A percentile compares a stretch with the other conserved stretches of the same genome.
phyloP scores from a whole-genome alignment of 1,140 invertebrate genomes.

The Eurosta solidaginis region DNA sequence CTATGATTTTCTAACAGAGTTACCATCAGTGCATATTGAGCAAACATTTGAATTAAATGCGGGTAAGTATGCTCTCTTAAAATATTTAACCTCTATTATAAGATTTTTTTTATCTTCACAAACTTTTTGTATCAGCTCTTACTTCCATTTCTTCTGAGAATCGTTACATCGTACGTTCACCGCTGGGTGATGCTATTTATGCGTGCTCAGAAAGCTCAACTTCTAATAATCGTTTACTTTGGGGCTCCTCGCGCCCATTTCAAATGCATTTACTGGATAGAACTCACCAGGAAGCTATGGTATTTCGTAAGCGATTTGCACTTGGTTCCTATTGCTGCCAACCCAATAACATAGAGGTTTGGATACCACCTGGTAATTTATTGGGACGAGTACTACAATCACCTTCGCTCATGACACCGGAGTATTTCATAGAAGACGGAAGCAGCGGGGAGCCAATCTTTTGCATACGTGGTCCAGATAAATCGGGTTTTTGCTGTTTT shows the following conservation, averaged over 20 bases:
- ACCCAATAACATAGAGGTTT: conserved; percentile 60
- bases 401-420: conserved; percentile 55
- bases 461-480: conserved; percentile 60
- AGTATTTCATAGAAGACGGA: conserved; percentile 60
- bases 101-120: too few relatives aligned
- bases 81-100: too few relatives aligned
- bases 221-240: conserved; percentile 63
- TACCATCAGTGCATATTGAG: conserved; percentile 58
- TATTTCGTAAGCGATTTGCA: conserved; percentile 65
- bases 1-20: conserved; percentile 51
- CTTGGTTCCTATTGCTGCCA: conserved; percentile 52
- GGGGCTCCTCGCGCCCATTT: conserved; percentile 66
- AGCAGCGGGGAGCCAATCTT: conserved; percentile 57
- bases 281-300: conserved; percentile 68
- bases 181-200: conserved; percentile 67
- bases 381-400: conserved; percentile 61
- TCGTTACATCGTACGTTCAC: conserved; percentile 67
- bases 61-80: conserved; percentile 35
- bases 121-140: conserved; percentile 40
- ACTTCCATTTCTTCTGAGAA: conserved; percentile 65
- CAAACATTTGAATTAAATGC: conserved; percentile 57
- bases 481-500: conserved; percentile 50
- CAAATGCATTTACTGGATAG: conserved; percentile 68
- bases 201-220: conserved; percentile 67
- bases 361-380: conserved; percentile 61